Evolutionary conservation across 2,797 vertebrate genomes (phyloP), one percentile per base, ranked within the genome.

Genomic region (Zalophus californianus): DNA sequence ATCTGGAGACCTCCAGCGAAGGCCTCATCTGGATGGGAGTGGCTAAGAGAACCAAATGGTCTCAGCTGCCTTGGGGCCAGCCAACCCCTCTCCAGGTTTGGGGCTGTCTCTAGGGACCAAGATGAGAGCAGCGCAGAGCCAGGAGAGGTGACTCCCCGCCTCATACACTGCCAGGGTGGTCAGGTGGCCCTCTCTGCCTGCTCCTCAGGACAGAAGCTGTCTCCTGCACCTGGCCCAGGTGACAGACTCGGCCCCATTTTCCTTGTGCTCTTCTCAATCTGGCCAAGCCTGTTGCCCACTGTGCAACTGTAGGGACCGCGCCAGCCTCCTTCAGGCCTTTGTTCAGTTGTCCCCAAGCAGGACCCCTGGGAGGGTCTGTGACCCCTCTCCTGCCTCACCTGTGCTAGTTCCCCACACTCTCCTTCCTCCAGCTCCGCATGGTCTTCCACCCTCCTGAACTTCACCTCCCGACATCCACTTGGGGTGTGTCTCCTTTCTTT

Each of bases 41-140:
- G 2, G 56, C 50, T 21, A 11, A 75, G 68, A 91, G 91, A 96
- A 85, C 72, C 64, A 75, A 68, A 68, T 5, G 27, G 58, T 35
- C 80, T 62, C 56, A 41, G 48, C 29, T 0, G 7, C 32, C 14
- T 25, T 15, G 4, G 4, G 48, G 35, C 16, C 5, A 52, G 77
- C 56, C 7, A 4, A 52, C 15, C 18, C 56, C 72, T 79, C 14
- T 73, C 16, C 14, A 8, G 68, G 75, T 32, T 52, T 35, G 5
- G 58, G 58, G 21, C 68, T 58, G 78, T 54, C 72, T 94, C 54
- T 73, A 62, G 86, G 79, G 70, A 58, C 32, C 29, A 21, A 13
- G 15, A 3, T 29, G 64, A 83, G 12, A 70, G 77, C 0, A 3
- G n/a, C 8, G 3, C 38, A 29, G 56, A 48, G 29, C 38, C 3